Base-by-base conservation (phyloP, 30 jellyfish, hydroid and myxozoan genomes). In the Chrysaora quinquecirrha region DNA sequence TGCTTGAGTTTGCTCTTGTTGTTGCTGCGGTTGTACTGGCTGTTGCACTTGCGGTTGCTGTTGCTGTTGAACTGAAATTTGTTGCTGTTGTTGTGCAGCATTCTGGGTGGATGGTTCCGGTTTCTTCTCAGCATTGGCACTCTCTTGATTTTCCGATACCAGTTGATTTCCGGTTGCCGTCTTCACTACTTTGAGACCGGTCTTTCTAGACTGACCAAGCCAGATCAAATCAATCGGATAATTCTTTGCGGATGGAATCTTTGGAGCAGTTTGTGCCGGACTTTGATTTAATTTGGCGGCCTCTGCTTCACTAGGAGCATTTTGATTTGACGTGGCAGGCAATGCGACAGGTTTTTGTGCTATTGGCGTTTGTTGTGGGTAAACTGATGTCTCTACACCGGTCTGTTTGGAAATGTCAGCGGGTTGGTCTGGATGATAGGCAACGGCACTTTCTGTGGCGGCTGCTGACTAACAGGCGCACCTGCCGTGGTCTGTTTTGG, bases 231-330 rank as follows among this genome's bases (percentile, higher is more conserved):
- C 95, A 28, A 84, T 64, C 16, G 87, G 87, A 60, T 72, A 72
- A 62, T 84, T 72, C 34, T 84, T 84, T 3, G 87, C 95, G 23
- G 92, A 82, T 1, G 92, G 92, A 0, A 82, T 73, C 78, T 82
- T 82, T 9, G 92, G 85, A 4, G 61, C 85, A 38, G 92, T 68
- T 16, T 34, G 85, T 9, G 85, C 68, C 19, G 68, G 54, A 14
- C 54, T 38, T 38, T 38, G 54, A 6, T 38, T 14, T 3, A 14
- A 6, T 52, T 16, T 52, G 68, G 68, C 25, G 27, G 2, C 68
- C 12, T 4, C 68, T 3, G 68, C 4, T 52, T 10, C 27, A 52
- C 68, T 52, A 14, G 54, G 54, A 6, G 54, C 54, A 38, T 14
- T 38, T 38, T 38, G 54, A 38, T 6, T 38, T 3, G 54, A 6